phyloP scores from a whole-genome alignment of 1,140 invertebrate species.

The Pentalonia nigronervosa region DNA sequence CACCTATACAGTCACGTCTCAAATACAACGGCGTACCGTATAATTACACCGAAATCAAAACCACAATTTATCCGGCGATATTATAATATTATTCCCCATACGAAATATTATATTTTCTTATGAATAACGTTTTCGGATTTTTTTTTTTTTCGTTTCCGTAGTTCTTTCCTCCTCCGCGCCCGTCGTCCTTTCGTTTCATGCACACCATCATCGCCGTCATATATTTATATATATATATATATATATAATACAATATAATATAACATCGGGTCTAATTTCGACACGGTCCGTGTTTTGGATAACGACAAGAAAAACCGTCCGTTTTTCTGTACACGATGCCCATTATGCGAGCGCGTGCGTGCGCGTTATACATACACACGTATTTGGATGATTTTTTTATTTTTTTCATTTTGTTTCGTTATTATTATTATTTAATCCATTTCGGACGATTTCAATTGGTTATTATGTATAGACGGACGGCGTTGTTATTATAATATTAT shows the following conservation, averaged over 20 bases:
- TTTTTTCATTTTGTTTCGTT: conserved; percentile 13
- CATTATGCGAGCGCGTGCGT: background rate
- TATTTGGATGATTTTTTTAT: background rate
- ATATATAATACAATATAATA: background rate
- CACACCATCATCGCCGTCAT: background rate
- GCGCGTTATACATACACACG: background rate
- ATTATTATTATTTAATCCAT: conserved; percentile 22
- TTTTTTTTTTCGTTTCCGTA: conserved; percentile 32
- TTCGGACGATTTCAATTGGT: conserved; percentile 28
- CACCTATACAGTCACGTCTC: conserved; percentile 11
- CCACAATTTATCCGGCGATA: conserved; percentile 49
- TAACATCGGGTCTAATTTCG: conserved; percentile 23
- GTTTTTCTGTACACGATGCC: conserved; percentile 30
- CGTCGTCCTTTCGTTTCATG: background rate
- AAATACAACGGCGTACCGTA: conserved; percentile 20
- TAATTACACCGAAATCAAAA: conserved; percentile 56
- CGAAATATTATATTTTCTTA: background rate
- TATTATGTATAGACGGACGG: background rate
- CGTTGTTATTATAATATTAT: background rate
- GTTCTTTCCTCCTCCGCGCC: background rate
- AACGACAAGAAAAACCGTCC: conserved; percentile 37
- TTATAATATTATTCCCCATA: background rate
- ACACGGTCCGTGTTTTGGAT: conserved; percentile 51
- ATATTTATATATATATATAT: background rate
- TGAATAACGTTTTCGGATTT: background rate